Evolutionary conservation across 2,888 invertebrate species (phyloP), one percentile per base, ranked within the genome.

Genomic region (Oscheius onirici): DNA sequence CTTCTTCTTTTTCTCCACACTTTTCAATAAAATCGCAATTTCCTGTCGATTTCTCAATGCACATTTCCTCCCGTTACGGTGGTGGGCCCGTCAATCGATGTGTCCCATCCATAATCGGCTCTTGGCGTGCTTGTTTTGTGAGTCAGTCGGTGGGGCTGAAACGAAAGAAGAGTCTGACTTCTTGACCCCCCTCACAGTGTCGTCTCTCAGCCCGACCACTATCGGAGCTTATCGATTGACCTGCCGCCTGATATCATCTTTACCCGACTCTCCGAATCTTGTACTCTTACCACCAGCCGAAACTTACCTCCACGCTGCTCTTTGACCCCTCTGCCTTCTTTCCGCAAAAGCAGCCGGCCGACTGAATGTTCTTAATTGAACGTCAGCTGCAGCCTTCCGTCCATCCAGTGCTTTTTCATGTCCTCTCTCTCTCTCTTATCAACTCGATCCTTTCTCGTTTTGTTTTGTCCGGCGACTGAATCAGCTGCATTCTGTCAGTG

Each of bases 51-150:
- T 34, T 34, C 34, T 8, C 34, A n/a, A n/a, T n/a, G n/a, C n/a
- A n/a, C n/a, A n/a, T n/a, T 34, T 34, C 5, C 3, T 34, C 0
- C 3, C 8, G 34, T 34, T 34, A 6, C n/a, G n/a, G 34, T 34
- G 34, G 34, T 34, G 34, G 34, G 26, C 41, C n/a, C 24, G 41
- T 43, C 66, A 51, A 66, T 66, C 51, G 66, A 52, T 66, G 15
- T 10, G n/a, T 5, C 15, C 54, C 24, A 24, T 44, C 46, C 46
- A 55, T 68, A 68, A 68, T 68, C 68, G 68, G 68, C 57, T 63
- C 51, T 20, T 34, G 28, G 52, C 44, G 46, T 68, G 68, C 68
- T 68, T 68, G 54, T 55, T 54, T 55, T 58, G 44, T 69, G 69
- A 69, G 46, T 69, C 69, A 69, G 46, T 20, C 46, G 28, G 13